These are phyloP conservation scores for Kryptolebias marmoratus DNA, from an alignment of 2,113 vertebrate species.

Conservation along the genomic window DNA sequence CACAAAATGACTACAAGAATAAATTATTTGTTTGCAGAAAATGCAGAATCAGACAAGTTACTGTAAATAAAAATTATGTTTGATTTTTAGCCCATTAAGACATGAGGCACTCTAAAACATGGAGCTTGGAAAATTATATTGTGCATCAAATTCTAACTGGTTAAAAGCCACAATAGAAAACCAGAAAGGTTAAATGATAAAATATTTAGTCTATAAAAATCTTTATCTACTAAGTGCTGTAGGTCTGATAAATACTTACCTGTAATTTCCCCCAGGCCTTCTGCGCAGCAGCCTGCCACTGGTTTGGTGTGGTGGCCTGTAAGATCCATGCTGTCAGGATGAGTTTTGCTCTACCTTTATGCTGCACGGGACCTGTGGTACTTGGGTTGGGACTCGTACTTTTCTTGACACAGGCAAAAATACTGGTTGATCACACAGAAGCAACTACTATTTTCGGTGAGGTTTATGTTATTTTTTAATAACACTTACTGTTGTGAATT, in stretches of 20 bases:
- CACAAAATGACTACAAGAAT: too few species aligned
- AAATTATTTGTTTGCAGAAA: too few species aligned
- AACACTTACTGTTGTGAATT: neutral
- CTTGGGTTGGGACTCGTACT: conserved; percentile 74
- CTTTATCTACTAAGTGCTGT: neutral
- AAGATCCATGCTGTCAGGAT: conserved; percentile 81
- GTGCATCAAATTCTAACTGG: neutral
- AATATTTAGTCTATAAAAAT: too few species aligned
- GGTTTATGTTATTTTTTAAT: neutral
- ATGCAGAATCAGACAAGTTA: too few species aligned
- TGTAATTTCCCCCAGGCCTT: conserved; percentile 57
- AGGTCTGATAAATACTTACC: neutral
- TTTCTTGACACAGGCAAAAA: conserved; percentile 58
- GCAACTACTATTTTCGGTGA: neutral
- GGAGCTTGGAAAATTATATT: too few species aligned
- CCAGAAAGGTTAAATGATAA: neutral
- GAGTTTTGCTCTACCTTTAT: conserved; percentile 79
- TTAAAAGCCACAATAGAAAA: neutral
- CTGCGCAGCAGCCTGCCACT: conserved; percentile 81
- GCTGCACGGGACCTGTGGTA: conserved; percentile 71
- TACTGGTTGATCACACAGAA: neutral
- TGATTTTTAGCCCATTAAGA: too few species aligned
- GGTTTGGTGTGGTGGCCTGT: conserved; percentile 84
- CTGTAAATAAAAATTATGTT: too few species aligned
- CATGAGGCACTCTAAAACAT: too few species aligned